Evolutionary conservation across 1,140 invertebrate species (phyloP), one percentile per base, ranked within the genome.

Genomic region (Antheraea pernyi): DNA sequence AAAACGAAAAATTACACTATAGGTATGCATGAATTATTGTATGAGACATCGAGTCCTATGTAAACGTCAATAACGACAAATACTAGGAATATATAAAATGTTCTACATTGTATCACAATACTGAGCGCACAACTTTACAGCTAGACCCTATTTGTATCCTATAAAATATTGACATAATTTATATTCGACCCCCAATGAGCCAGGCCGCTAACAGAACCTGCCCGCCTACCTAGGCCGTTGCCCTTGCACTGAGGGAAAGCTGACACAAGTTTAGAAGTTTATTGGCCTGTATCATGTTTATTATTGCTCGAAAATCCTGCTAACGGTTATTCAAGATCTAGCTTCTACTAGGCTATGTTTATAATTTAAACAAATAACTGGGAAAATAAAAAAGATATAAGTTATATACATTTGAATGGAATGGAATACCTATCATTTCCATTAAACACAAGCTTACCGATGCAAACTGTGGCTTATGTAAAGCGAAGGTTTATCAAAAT

Each of bases 161-260:
- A 53, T 53, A 16, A 53, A 53, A 53, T 53, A 13, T 53, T 53
- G 46, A 71, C 65, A 36, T 67, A 22, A 36, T 66, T 61, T 19
- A 70, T 48, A 59, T 42, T 18, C 39, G 65, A 42, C 39, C 36
- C 46, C 46, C 46, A 53, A 64, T 6, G 16, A n/a, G 59, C 53
- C 53, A 46, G 37, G 67, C 60, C 46, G 46, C 46, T 36, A 68
- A 58, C 58, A 72, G 37, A 72, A 77, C 75, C 73, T 69, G 74
- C 63, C 80, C 81, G 79, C 78, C 84, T 79, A 84, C 80, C 65
- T 70, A 67, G 78, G 75, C 71, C 76, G 69, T 81, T 80, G 80
- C 71, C 73, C 80, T 69, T 69, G 68, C 59, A 46, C 58, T 61
- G 58, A 59, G 36, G 67, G 66, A 71, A 76, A 76, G 30, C 3